phyloP scores from a whole-genome alignment of 2,113 vertebrate species.

The Lasiurus cinereus region DNA sequence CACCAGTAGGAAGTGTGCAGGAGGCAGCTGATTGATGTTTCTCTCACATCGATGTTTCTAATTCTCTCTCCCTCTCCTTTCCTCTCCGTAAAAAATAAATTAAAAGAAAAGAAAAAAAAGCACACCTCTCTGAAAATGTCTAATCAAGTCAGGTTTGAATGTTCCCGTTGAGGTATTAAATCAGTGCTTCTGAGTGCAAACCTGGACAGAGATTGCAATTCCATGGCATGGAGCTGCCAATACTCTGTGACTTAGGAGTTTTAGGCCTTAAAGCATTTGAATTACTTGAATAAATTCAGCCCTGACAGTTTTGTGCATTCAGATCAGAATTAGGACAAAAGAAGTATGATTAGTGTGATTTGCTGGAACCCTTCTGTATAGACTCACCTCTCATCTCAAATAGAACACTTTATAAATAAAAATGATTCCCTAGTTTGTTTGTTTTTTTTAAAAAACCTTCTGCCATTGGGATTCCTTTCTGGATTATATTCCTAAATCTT shows the following conservation, averaged over 20 bases:
- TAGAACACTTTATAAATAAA: not conserved
- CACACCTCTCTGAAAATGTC: not conserved
- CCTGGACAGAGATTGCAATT: not conserved
- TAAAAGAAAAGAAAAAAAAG: too few species aligned
- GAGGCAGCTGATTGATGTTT: too few species aligned
- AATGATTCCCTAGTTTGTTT: not conserved
- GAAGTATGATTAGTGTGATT: not conserved
- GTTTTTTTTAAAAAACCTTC: not conserved
- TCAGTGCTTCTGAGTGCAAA: not conserved
- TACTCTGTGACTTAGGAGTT: not conserved
- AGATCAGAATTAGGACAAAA: not conserved
- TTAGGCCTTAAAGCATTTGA: not conserved
- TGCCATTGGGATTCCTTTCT: not conserved
- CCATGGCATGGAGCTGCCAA: not conserved
- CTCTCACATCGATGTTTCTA: too few species aligned
- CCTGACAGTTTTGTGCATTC: not conserved
- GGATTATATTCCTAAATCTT: not conserved
- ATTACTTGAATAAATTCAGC: not conserved
- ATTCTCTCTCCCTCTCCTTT: too few species aligned
- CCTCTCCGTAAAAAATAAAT: too few species aligned
- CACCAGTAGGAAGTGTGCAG: too few species aligned
- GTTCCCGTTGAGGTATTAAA: not conserved
- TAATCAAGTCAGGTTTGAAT: not conserved
- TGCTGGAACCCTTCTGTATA: not conserved
- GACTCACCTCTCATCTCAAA: constrained; percentile 9